Evolutionary conservation across 2,797 vertebrate genomes (phyloP).

Genomic region (Crocidura indochinensis): DNA sequence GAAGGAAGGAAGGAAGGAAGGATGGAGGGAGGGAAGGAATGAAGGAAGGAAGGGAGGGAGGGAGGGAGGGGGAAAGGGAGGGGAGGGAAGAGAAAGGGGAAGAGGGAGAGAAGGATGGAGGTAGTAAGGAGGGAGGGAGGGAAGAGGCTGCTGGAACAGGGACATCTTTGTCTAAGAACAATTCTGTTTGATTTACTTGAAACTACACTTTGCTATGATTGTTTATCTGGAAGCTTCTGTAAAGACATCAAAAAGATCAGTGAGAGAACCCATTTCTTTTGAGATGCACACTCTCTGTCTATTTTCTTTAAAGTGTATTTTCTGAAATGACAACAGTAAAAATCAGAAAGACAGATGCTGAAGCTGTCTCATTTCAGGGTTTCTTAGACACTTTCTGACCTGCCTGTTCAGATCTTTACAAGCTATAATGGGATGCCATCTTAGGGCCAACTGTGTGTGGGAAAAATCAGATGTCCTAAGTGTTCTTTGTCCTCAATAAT

Average conservation of each 20-base stretch:
- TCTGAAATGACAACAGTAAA: neutral
- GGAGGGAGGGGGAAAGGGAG: too few species aligned
- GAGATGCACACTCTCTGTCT: neutral
- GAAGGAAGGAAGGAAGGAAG: too few species aligned
- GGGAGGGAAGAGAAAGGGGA: neutral
- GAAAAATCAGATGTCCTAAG: neutral
- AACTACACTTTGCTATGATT: neutral
- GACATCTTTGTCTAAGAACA: constrained; percentile 37
- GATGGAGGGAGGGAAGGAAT: too few species aligned
- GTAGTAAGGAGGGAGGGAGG: constrained; percentile 64
- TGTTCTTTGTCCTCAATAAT: neutral
- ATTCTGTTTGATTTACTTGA: constrained; percentile 35
- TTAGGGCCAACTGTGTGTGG: neutral
- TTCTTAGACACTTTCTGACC: neutral
- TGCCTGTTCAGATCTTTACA: neutral
- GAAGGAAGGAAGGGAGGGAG: neutral
- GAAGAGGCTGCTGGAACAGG: constrained; percentile 58
- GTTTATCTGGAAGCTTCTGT: neutral
- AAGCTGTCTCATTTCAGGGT: constrained; percentile 2
- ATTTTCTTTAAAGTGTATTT: constrained; percentile 27
- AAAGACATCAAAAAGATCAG: neutral
- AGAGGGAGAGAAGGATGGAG: neutral
- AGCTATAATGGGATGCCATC: neutral
- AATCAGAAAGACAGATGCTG: neutral
- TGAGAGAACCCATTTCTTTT: neutral